Evolutionary conservation across 2,113 vertebrate species (phyloP).

Genomic region (Mirza zaza): DNA sequence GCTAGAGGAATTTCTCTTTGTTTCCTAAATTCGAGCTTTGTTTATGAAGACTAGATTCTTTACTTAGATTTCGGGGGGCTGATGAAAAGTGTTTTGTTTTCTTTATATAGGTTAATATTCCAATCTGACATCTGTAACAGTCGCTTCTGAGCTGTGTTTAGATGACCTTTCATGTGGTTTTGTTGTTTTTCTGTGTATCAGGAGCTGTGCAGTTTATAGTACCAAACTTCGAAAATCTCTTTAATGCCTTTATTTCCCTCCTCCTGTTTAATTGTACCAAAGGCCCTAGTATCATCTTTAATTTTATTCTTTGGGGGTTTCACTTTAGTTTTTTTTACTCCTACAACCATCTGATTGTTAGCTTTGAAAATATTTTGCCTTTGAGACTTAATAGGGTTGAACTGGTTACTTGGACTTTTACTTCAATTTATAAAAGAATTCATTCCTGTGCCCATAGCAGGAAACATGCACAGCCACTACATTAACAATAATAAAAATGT

Average conservation of each 20-base stretch:
- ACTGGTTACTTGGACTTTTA: not conserved
- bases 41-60: not conserved
- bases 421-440: not conserved
- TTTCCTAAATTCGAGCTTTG: not conserved
- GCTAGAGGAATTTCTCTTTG: not conserved
- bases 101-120: not conserved
- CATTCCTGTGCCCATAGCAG: not conserved
- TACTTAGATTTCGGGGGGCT: not conserved
- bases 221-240: not conserved
- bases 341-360: not conserved
- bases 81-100: not conserved
- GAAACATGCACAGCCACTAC: not conserved
- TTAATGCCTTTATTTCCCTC: fast-evolving
- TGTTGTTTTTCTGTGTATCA: too few species aligned
- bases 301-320: not conserved
- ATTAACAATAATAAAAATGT: not conserved
- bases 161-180: not conserved
- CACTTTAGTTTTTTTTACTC: not conserved
- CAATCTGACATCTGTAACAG: not conserved
- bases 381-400: not conserved
- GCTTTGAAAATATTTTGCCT: not conserved
- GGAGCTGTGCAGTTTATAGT: not conserved
- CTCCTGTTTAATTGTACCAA: not conserved
- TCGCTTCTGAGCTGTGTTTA: fast-evolving
- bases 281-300: not conserved